phyloP scores from a whole-genome alignment of 2,113 vertebrate species.

The Neolamprologus fasciatus region DNA sequence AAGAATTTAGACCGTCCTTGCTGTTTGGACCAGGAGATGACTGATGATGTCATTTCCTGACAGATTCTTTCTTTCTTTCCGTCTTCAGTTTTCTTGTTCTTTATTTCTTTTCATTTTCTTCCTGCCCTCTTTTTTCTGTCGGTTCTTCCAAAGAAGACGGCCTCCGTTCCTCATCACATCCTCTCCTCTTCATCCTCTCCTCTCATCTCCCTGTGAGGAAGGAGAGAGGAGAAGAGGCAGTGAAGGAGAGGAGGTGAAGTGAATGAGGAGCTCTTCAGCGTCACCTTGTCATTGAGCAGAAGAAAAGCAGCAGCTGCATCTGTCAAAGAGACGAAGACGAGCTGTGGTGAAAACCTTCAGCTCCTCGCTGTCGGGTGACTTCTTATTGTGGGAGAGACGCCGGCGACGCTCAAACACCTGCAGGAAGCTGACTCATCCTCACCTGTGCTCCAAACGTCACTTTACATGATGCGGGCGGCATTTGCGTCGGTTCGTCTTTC shows the following conservation, averaged over 20 bases:
- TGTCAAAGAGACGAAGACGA: not conserved
- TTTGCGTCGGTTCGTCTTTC: fast-evolving
- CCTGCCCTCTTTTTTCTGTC: not conserved
- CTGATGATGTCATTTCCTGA: not conserved
- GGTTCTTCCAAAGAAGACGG: not conserved
- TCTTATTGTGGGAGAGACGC: not conserved
- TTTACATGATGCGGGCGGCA: not conserved
- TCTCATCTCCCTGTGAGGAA: not conserved
- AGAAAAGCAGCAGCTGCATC: not conserved
- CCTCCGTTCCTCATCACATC: not conserved
- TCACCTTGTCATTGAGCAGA: not conserved
- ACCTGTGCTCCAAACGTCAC: not conserved
- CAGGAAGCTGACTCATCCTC: not conserved
- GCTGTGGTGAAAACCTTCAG: not conserved
- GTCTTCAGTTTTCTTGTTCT: not conserved
- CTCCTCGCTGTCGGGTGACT: not conserved
- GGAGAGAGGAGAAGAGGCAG: not conserved
- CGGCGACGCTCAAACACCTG: not conserved
- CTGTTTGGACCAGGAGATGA: not conserved
- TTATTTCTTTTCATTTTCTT: not conserved
- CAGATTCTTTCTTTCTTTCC: not conserved
- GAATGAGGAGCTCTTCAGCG: not conserved
- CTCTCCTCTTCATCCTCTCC: not conserved
- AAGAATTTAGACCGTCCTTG: not conserved
- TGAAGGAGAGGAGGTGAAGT: not conserved